phyloP scores from a whole-genome alignment of 2,797 vertebrate species.

The Pseudochromis fuscus region DNA sequence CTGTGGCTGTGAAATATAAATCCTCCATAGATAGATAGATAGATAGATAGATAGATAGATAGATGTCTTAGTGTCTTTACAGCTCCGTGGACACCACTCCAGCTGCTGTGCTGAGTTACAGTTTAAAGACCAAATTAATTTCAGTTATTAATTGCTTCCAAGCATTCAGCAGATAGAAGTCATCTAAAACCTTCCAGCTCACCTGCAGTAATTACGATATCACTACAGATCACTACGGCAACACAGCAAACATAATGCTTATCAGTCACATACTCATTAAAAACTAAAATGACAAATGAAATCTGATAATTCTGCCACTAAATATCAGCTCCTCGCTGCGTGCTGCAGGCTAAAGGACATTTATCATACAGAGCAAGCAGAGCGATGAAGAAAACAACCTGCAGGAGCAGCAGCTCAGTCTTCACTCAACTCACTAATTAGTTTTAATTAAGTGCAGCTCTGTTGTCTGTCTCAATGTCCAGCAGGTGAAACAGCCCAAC shows the following conservation, averaged over 20 bases:
- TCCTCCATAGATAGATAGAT: no score
- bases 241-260: constrained; percentile 9
- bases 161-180: no score
- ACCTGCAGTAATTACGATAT: background rate
- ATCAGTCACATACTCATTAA: constrained; percentile 12
- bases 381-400: background rate
- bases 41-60: no score
- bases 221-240: background rate
- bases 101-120: no score
- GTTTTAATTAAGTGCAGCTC: constrained; percentile 56
- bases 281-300: background rate
- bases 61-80: no score
- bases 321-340: constrained; percentile 7
- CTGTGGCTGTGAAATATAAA: no score
- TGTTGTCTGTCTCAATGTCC: constrained; percentile 36
- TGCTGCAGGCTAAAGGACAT: no score
- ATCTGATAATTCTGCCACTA: background rate
- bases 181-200: no score
- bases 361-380: background rate
- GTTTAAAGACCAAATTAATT: no score
- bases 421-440: constrained; percentile 48
- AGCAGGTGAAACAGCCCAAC: background rate
- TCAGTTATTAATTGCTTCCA: no score
- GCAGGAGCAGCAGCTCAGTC: constrained; percentile 23
- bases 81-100: no score